Evolutionary conservation across 2,888 invertebrate species (phyloP).

Genomic region (Oconnorella tubifera): DNA sequence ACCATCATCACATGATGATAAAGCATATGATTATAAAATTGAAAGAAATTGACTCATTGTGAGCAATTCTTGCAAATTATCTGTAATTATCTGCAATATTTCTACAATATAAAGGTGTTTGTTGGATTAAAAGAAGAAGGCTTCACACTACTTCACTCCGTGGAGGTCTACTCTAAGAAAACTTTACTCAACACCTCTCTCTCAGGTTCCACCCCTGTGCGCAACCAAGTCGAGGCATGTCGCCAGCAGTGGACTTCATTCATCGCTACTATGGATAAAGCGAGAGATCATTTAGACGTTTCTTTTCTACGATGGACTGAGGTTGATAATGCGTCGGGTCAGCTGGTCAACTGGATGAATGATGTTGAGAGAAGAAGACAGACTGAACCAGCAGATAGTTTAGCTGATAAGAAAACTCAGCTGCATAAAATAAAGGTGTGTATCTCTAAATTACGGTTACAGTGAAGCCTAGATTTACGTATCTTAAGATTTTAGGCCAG

Average conservation of each 20-base stretch:
- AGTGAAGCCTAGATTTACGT: too few relatives aligned
- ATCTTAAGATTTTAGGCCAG: too few relatives aligned
- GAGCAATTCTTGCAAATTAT: too few relatives aligned
- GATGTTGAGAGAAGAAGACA: slow-evolving; percentile 80
- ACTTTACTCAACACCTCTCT: slow-evolving; percentile 87
- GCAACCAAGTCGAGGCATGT: slow-evolving; percentile 58
- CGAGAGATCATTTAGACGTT: slow-evolving; percentile 80
- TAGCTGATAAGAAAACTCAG: slow-evolving; percentile 51
- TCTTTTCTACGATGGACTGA: slow-evolving; percentile 88
- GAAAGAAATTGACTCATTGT: background rate
- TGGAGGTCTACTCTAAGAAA: slow-evolving; percentile 85
- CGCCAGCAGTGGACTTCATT: slow-evolving; percentile 88
- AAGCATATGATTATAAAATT: slow-evolving; percentile 1
- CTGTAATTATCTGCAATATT: too few relatives aligned
- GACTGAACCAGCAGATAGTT: slow-evolving; percentile 45
- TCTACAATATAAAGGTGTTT: too few relatives aligned
- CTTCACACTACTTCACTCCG: slow-evolving; percentile 77
- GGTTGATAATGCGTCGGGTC: slow-evolving; percentile 86
- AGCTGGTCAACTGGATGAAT: slow-evolving; percentile 90
- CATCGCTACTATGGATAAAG: slow-evolving; percentile 82
- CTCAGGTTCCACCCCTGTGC: slow-evolving; percentile 60
- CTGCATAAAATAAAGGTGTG: slow-evolving; percentile 51
- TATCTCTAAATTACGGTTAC: too few relatives aligned
- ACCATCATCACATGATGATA: too few relatives aligned
- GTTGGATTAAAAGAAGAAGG: slow-evolving; percentile 89